Evolutionary conservation across 2,888 invertebrate genomes (phyloP).

Genomic region (Latrodectus hesperus): DNA sequence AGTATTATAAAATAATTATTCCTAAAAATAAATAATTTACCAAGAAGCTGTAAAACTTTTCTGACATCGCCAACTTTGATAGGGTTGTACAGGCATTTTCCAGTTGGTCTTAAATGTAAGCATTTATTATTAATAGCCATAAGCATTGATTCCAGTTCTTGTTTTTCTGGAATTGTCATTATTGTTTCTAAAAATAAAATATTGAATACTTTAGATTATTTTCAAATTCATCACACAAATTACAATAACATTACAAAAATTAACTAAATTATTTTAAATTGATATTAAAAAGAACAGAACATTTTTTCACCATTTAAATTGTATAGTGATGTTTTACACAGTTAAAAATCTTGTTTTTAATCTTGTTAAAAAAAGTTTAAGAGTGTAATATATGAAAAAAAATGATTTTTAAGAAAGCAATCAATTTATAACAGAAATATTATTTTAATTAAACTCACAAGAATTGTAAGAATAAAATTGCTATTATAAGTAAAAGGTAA

Average conservation of each 20-base stretch:
- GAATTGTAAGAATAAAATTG: no score
- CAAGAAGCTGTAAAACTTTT: slow-evolving; percentile 79
- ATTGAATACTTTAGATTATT: no score
- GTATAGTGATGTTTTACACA: no score
- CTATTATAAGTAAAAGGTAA: no score
- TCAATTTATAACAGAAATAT: background rate
- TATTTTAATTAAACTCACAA: no score
- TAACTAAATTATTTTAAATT: background rate
- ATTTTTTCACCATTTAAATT: background rate
- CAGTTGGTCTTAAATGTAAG: slow-evolving; percentile 73
- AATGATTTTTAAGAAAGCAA: background rate
- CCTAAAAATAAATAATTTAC: slow-evolving; percentile 16
- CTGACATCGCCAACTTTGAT: slow-evolving; percentile 80
- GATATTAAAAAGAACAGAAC: background rate
- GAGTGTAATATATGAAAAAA: background rate
- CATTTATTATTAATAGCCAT: slow-evolving; percentile 73
- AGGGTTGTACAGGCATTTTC: slow-evolving; percentile 78
- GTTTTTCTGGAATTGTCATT: slow-evolving; percentile 74
- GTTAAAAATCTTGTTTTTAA: no score
- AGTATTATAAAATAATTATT: no score
- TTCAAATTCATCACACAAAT: no score
- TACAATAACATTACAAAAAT: no score
- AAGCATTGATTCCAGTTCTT: slow-evolving; percentile 75
- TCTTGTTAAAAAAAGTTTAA: background rate
- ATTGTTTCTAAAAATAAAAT: background rate